A percentile compares a stretch with the other conserved stretches of the same genome.
Evolutionary conservation across 2,113 vertebrate species (phyloP).

Genomic region (Phalacrocorax carbo): DNA sequence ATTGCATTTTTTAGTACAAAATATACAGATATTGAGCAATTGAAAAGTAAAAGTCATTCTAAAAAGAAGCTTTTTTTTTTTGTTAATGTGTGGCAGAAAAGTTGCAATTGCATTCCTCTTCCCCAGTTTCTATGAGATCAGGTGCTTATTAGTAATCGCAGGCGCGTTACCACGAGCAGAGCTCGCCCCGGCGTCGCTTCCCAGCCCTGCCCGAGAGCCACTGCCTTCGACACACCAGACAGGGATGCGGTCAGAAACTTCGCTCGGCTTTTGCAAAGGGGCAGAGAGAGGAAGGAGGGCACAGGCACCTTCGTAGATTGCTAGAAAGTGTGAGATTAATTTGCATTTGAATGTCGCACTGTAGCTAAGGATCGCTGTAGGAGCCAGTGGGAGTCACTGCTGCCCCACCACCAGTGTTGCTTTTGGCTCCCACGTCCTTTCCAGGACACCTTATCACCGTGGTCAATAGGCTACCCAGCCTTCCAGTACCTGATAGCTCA

Average conservation of each 20-base stretch:
- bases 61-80: neutral
- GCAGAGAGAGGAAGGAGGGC: neutral
- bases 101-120: neutral
- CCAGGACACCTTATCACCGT: neutral
- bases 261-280: neutral
- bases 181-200: neutral
- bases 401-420: neutral
- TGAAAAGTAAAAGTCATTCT: neutral
- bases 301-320: neutral
- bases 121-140: neutral
- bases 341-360: neutral
- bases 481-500: neutral
- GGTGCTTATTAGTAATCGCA: too few species aligned
- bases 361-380: neutral
- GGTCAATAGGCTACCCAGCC: neutral
- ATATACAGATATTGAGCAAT: neutral
- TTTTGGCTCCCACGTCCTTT: neutral
- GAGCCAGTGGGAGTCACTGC: neutral
- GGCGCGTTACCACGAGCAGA: neutral
- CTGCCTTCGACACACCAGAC: neutral
- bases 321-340: neutral
- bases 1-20: neutral
- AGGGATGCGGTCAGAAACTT: neutral
- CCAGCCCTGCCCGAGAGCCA: neutral
- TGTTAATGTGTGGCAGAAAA: neutral